Base-by-base conservation (phyloP, 2,888 invertebrate genomes). In the Xanthostigma xanthostigma region DNA sequence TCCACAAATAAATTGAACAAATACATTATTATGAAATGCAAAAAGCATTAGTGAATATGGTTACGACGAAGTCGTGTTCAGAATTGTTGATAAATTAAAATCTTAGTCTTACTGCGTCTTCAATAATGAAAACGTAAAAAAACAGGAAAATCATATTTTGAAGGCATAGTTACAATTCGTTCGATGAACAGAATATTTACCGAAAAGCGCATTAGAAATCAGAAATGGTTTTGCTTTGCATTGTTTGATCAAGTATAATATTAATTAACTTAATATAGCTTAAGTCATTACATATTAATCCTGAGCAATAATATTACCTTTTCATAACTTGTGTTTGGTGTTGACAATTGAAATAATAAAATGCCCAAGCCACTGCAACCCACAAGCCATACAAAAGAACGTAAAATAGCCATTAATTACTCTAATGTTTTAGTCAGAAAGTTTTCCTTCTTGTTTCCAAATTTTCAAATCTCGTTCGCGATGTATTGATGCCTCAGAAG, bases 361-460 rank as follows among this genome's bases (percentile, higher is more conserved):
- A 76, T 82, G 56, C 79, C 80, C 51, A 79, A 53, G 55, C 74
- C 73, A 60, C 76, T 74, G 57, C 72, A 73, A 51, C 74, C 71
- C 59, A 71, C 62, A 62, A 81, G 66, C 75, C 78, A 80, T 63
- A 79, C 66, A 47, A 69, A 49, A 36, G 74, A 74, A 58, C 66
- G 64, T 62, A 58, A 56, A 53, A 67, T 58, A 59, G 70, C 65
- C 64, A 61, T 71, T 67, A 74, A 67, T 64, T 63, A 62, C 64
- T 69, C 71, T 69, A 69, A 68, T 69, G 68, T 68, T 68, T 54
- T 56, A 57, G 52, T 54, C 59, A 64, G 69, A 70, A 56, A 71
- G 62, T 64, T 71, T 69, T 58, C 71, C 69, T 59, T 74, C 71
- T 62, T 65, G 64, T 58, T 60, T 64, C 82, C 79, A 80, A 61